Evolutionary conservation across 1,140 invertebrate species (phyloP).

Genomic region (Pseudomyrmex gracilis): DNA sequence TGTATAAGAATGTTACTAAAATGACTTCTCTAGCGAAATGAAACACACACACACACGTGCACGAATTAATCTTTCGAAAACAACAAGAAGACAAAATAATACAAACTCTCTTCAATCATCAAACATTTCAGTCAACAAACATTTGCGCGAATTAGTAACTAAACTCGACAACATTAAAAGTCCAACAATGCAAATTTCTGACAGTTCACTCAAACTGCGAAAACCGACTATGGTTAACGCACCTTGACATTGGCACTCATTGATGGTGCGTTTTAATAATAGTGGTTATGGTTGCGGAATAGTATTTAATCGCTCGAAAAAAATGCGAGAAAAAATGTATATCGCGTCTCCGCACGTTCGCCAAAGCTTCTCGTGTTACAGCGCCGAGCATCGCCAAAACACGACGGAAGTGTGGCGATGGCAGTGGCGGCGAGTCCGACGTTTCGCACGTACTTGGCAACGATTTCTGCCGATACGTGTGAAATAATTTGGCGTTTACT

Average conservation of each 20-base stretch:
- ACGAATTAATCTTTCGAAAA: too few species aligned
- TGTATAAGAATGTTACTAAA: not conserved
- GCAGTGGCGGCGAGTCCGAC: conserved; percentile 67
- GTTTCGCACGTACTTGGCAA: conserved; percentile 82
- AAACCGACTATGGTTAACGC: not conserved
- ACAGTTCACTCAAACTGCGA: conserved; percentile 23
- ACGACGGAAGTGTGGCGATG: conserved; percentile 57
- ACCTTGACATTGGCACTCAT: conserved; percentile 45
- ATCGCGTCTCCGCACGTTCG: conserved; percentile 45
- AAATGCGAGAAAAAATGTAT: conserved; percentile 61
- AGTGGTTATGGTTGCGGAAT: conserved; percentile 41
- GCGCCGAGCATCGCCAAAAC: conserved; percentile 80
- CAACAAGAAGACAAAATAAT: not conserved
- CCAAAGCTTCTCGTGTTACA: conserved; percentile 83
- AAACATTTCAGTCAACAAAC: not conserved
- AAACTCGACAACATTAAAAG: not conserved
- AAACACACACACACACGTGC: not conserved
- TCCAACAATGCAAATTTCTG: conserved; percentile 4
- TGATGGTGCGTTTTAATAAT: conserved; percentile 38
- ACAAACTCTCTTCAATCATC: not conserved
- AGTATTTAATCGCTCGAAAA: conserved; percentile 38
- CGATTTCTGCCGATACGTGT: conserved; percentile 83
- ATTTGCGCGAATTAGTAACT: not conserved
- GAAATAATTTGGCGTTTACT: conserved; percentile 82
- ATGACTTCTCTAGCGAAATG: not conserved